These are phyloP conservation scores for Aythya fuligula DNA, from an alignment of 2,797 vertebrate genomes.

Conservation along the genomic window DNA sequence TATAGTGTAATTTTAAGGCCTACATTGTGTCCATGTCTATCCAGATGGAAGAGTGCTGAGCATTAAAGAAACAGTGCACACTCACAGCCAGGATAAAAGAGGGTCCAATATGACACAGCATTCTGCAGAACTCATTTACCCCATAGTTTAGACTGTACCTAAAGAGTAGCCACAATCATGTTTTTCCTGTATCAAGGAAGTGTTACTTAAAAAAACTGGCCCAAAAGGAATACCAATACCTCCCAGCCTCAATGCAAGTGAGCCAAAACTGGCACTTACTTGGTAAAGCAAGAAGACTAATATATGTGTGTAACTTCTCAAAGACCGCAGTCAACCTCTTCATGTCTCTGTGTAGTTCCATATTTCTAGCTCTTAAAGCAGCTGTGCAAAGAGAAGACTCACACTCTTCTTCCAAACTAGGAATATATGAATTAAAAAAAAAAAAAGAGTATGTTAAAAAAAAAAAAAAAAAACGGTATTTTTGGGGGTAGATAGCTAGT, in stretches of 20 bases:
- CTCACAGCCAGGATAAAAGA: background rate
- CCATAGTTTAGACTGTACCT: background rate
- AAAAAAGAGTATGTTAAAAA: constrained; percentile 20
- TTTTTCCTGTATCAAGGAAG: background rate
- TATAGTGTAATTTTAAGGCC: background rate
- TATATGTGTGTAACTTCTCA: constrained; percentile 91
- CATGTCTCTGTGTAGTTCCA: constrained; percentile 89
- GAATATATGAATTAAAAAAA: constrained; percentile 56
- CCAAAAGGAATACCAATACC: background rate
- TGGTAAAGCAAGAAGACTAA: constrained; percentile 90
- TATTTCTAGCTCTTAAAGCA: constrained; percentile 87
- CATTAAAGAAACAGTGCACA: background rate
- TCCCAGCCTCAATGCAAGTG: background rate
- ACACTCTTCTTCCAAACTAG: constrained; percentile 96
- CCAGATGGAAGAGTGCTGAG: background rate
- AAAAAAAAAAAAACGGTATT: background rate
- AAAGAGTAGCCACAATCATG: fast-evolving
- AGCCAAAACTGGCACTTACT: constrained; percentile 82
- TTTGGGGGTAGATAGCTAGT: background rate
- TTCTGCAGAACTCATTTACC: background rate
- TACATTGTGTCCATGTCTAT: background rate
- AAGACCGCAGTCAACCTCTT: constrained; percentile 89
- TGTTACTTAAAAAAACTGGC: too few relatives aligned
- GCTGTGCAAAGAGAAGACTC: constrained; percentile 89
- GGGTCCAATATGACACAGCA: background rate